phyloP scores from a whole-genome alignment of 1,140 invertebrate species.

The Cardiocondyla obscurior region DNA sequence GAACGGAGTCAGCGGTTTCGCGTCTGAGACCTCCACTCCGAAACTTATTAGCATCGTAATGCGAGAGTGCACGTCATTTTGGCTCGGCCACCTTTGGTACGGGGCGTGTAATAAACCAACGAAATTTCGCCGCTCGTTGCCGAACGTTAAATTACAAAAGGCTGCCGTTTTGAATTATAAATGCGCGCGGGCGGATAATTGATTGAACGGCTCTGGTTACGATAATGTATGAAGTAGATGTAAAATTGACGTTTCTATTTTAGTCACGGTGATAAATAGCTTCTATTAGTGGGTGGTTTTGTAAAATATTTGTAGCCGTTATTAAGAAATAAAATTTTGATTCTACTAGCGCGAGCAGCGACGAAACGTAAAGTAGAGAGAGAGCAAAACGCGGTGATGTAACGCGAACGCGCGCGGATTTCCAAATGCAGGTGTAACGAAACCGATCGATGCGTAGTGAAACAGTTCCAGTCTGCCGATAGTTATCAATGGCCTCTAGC shows the following conservation, averaged over 20 bases:
- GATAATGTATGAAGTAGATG: not conserved
- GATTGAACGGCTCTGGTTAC: not conserved
- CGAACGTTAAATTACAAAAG: not conserved
- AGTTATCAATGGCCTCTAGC: constrained; percentile 37
- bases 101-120: not conserved
- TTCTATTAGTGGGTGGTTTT: not conserved
- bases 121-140: not conserved
- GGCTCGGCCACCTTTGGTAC: not conserved
- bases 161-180: not conserved
- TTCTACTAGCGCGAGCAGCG: not conserved
- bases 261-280: not conserved
- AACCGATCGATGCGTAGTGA: constrained; percentile 18
- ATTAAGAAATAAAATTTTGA: not conserved
- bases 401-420: constrained; percentile 8
- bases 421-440: constrained; percentile 5
- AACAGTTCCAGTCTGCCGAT: constrained; percentile 10
- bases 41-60: constrained; percentile 1
- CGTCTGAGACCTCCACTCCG: not conserved
- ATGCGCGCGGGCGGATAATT: not conserved
- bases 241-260: not conserved
- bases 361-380: not conserved
- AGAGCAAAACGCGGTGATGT: not conserved
- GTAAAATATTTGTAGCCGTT: not conserved
- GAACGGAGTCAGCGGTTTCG: constrained; percentile 9
- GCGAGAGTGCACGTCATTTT: constrained; percentile 1